Base-by-base conservation (phyloP, 2,797 vertebrate genomes). In the Ctenopoma kingsleyae region DNA sequence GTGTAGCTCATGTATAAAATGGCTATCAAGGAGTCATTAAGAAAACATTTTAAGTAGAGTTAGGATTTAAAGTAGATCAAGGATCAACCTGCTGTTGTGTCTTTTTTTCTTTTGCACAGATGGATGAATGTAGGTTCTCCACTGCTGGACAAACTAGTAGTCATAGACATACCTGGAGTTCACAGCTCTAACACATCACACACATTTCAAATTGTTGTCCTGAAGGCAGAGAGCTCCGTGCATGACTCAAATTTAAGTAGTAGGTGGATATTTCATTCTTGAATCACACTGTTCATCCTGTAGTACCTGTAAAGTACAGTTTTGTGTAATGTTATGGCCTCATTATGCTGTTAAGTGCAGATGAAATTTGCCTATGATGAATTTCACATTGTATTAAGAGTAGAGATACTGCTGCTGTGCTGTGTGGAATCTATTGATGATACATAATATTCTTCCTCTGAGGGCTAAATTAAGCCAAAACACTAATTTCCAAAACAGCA, bases 111-210 rank as follows among this genome's bases (percentile, higher is more conserved):
- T 30, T 30, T 30, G 9, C 36, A 38, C 36, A 38, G 9, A 38
- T 38, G 3, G 11, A 12, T 38, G 10, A 38, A 0, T 38, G 36
- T 38, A 38, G 10, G 11, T 38, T 38, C 36, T 38, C 36, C 36
- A 22, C 16, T 55, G 27, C 50, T 62, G 51, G 25, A 61, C 55
- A 60, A 50, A 57, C 19, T n/a, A 16, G 43, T 8, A 11, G 11
- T n/a, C 22, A 22, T 32, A 30, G 32, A 35, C 13, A 35, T 19
- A 23, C 36, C 17, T 50, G 32, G 27, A 56, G 22, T 57, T 5
- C 46, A 17, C 17, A 4, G 23, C 44, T 32, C 9, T n/a, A 17
- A 32, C 17, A 16, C 15, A 63, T 25, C n/a, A n/a, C n/a, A n/a
- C 35, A 43, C 25, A n/a, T 30, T 2, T 16, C 9, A 6, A 36